phyloP scores from a whole-genome alignment of 1,140 invertebrate species.

The Teleogryllus occipitalis region DNA sequence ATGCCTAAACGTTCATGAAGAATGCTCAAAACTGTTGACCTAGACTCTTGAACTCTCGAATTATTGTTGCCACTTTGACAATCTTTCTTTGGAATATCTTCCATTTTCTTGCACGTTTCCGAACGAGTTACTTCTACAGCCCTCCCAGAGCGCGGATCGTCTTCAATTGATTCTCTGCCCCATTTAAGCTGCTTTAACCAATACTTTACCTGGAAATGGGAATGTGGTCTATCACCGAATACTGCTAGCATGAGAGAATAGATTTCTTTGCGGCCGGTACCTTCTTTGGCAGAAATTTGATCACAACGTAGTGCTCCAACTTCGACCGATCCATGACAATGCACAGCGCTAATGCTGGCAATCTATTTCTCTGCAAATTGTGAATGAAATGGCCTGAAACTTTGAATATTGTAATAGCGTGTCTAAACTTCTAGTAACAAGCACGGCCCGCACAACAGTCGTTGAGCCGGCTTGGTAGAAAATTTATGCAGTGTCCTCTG shows the following conservation, averaged over 20 bases:
- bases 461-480: too few relatives aligned
- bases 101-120: neutral
- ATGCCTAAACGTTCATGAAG: neutral
- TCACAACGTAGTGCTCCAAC: neutral
- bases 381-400: too few relatives aligned
- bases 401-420: too few relatives aligned
- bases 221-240: neutral
- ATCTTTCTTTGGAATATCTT: neutral
- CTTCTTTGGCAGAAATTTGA: neutral
- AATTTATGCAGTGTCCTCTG: too few relatives aligned
- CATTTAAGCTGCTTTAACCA: neutral
- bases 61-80: neutral
- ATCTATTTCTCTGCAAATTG: neutral
- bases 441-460: too few relatives aligned
- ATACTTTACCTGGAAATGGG: neutral
- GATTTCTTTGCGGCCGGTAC: neutral
- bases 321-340: neutral
- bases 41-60: neutral
- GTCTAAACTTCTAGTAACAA: too few relatives aligned
- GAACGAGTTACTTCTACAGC: neutral
- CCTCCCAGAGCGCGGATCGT: neutral
- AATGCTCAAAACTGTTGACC: neutral
- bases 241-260: neutral
- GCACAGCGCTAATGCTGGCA: neutral
- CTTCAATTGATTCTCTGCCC: neutral